Base-by-base conservation (phyloP, 2,888 invertebrate genomes). In the Epinotia demarniana region DNA sequence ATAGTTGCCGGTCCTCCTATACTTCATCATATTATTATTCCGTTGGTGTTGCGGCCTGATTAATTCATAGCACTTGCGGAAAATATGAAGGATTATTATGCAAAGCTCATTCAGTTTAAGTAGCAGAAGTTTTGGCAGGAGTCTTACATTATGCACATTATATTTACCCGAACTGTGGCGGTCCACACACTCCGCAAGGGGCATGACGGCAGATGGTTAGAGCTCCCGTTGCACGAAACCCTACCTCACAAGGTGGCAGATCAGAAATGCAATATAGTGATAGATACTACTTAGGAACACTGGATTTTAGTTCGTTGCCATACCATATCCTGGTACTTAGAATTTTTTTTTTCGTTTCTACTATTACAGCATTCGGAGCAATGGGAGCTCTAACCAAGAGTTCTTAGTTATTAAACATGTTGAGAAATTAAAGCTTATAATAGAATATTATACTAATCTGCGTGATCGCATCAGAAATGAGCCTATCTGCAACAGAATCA, bases 1-100 rank as follows among this genome's bases (percentile, higher is more conserved):
- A 76, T 68, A 72, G 55, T 57, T 73, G 23, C 58, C 46, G 64
- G 60, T 43, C n/a, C 5, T 67, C 58, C 58, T 46, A 46, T 68
- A 66, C 68, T 73, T 76, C 62, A 73, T 72, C 63, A 61, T 64
- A 63, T 72, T 73, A 61, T 69, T 58, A 75, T 62, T 72, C 75
- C 43, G 71, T 27, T 61, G 46, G 46, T 69, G 69, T 62, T 39
- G 43, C 58, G 53, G 39, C 55, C 73, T 76, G 46, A 76, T 76
- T 73, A 76, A 76, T 76, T 76, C 76, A 76, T 73, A 61, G 39
- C 53, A 72, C 68, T 76, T 73, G 68, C 64, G 62, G 69, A 76
- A 76, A 68, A 49, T 76, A 68, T 73, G 68, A 76, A 68, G 57
- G 58, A 69, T 76, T 73, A 76, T 73, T 76, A 76, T 76, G 76